A percentile compares a stretch with the other conserved stretches of the same genome.
Conservation (phyloP, 2,113 vertebrate genomes). For the Salvelinus sp. region DNA sequence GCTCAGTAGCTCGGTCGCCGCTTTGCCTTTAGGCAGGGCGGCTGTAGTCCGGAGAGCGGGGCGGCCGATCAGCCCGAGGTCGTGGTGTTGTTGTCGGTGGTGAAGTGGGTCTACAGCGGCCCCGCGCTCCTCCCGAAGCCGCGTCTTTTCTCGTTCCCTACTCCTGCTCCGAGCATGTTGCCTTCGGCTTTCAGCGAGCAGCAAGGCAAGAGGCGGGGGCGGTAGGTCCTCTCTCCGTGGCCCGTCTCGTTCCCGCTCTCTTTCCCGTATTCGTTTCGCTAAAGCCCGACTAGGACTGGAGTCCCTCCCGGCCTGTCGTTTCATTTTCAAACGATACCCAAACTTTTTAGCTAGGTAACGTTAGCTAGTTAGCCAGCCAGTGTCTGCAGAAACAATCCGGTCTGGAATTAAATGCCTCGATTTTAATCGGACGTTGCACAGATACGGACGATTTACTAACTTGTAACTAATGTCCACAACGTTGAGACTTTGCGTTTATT, state of each 20-base stretch:
- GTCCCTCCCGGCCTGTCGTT: conserved; percentile 89
- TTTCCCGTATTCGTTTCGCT: conserved; percentile 79
- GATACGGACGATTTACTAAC: conserved; percentile 14
- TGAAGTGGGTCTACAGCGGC: conserved; percentile 76
- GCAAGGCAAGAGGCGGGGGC: conserved; percentile 70
- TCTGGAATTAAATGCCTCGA: conserved; percentile 13
- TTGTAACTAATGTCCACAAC: neutral
- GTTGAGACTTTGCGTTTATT: neutral
- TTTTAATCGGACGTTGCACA: conserved; percentile 6
- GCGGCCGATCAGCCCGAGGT: conserved; percentile 66
- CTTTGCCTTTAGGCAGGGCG: conserved; percentile 47
- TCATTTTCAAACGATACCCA: conserved; percentile 77
- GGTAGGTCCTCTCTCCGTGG: conserved; percentile 72
- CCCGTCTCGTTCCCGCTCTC: conserved; percentile 78
- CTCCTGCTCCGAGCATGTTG: conserved; percentile 68
- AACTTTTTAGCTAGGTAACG: conserved; percentile 54
- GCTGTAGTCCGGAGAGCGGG: conserved; percentile 60
- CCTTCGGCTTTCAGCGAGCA: conserved; percentile 77
- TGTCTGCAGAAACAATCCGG: conserved; percentile 48
- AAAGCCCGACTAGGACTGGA: conserved; percentile 78
- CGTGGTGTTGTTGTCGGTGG: conserved; percentile 67
- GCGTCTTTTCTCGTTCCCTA: conserved; percentile 79
- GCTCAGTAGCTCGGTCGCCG: conserved; percentile 58
- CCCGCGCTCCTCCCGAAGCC: conserved; percentile 73
- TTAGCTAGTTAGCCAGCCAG: neutral